Evolutionary conservation across 2,113 vertebrate genomes (phyloP).

Genomic region (Epinephelus moara): DNA sequence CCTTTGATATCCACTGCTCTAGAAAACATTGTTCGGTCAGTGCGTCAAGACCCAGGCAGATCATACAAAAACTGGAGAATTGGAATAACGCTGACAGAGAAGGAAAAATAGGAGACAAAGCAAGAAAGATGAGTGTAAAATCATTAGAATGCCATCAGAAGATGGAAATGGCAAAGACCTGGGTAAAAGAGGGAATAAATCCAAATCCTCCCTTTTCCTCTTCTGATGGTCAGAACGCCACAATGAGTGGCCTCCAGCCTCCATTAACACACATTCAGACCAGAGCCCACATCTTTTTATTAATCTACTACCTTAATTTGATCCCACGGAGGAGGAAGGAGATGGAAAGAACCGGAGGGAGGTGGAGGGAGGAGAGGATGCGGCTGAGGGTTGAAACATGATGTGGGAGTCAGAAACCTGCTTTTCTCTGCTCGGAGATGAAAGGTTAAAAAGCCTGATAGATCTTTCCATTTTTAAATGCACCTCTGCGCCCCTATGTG

Average conservation of each 20-base stretch:
- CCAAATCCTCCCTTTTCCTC: conserved; percentile 22
- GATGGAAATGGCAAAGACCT: conserved; percentile 34
- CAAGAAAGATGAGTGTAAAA: conserved; percentile 31
- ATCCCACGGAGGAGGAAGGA: conserved; percentile 42
- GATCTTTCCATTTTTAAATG: conserved; percentile 75
- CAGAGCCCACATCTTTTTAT: conserved; percentile 49
- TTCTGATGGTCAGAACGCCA: conserved; percentile 1
- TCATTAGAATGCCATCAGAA: conserved; percentile 44
- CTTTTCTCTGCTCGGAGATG: conserved; percentile 59
- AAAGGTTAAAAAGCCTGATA: conserved; percentile 71
- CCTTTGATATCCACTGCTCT: background rate
- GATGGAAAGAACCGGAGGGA: conserved; percentile 24
- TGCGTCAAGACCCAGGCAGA: background rate
- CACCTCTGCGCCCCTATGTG: conserved; percentile 41
- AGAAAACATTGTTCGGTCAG: background rate
- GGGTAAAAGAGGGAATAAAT: conserved; percentile 34
- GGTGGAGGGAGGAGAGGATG: background rate
- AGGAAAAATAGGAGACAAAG: conserved; percentile 41
- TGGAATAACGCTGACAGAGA: conserved; percentile 24
- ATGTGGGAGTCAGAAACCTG: conserved; percentile 65
- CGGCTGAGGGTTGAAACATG: conserved; percentile 52
- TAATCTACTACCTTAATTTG: conserved; percentile 64
- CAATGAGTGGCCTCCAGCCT: conserved; percentile 38
- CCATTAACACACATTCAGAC: conserved; percentile 50
- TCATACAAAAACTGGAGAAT: background rate